Evolutionary conservation across 2,888 invertebrate genomes (phyloP).

Genomic region (Limenitis camilla): DNA sequence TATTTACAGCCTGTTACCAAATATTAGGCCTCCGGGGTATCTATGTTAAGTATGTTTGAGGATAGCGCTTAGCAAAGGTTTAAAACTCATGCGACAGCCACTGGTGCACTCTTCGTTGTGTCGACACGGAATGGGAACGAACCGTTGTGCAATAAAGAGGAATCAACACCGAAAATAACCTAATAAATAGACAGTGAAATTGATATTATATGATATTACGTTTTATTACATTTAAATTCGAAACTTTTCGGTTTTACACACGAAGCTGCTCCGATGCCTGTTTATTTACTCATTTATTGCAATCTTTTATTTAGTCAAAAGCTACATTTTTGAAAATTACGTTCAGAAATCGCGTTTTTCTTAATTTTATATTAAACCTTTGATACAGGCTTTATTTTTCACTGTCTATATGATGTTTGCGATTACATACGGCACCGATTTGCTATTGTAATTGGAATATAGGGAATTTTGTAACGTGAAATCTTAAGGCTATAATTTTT

Average conservation of each 20-base stretch:
- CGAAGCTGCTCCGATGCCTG: constrained; percentile 58
- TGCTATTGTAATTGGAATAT: constrained; percentile 11
- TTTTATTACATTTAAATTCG: constrained; percentile 61
- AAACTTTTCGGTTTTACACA: constrained; percentile 63
- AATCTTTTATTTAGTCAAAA: constrained; percentile 56
- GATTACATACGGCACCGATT: constrained; percentile 26
- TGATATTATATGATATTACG: constrained; percentile 67
- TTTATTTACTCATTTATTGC: constrained; percentile 72
- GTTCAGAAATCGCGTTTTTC: constrained; percentile 16
- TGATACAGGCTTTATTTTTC: constrained; percentile 48
- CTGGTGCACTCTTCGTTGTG: constrained; percentile 13
- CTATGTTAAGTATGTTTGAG: constrained; percentile 1
- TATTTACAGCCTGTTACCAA: constrained; percentile 2
- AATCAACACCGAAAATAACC: constrained; percentile 73
- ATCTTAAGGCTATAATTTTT: constrained; percentile 17
- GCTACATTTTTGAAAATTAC: constrained; percentile 32
- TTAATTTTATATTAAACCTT: constrained; percentile 11
- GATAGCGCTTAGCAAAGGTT: not conserved
- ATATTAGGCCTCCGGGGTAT: constrained; percentile 16
- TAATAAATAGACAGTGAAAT: constrained; percentile 74
- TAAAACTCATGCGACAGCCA: constrained; percentile 1
- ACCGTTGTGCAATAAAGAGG: constrained; percentile 54
- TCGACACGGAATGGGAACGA: constrained; percentile 53
- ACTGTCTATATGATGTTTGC: constrained; percentile 61
- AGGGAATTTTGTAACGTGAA: constrained; percentile 9